Base-by-base conservation (phyloP, 1,140 invertebrate genomes). In the Aphelenchoides avenae region DNA sequence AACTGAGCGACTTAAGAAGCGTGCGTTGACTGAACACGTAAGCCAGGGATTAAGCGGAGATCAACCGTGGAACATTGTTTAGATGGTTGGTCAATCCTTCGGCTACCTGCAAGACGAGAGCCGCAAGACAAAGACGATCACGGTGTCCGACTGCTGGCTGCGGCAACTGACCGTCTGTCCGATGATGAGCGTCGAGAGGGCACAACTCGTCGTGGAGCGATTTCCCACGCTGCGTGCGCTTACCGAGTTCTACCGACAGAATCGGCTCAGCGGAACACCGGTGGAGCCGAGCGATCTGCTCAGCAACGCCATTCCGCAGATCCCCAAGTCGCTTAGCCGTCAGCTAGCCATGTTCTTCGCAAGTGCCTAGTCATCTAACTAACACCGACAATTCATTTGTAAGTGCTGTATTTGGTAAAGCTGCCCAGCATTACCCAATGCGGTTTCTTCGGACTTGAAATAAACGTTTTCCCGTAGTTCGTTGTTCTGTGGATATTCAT, bases 81-180 rank as follows among this genome's bases (percentile, higher is more conserved):
- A 70, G 70, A 50, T 70, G 40, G 33, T 29, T 20, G 67, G 67
- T 20, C 66, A 43, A 4, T 56, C 66, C 3, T 70, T 65, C 47
- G 57, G 41, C 26, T 36, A 27, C 6, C 39, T 74, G n/a, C 67
- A 70, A 52, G 52, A 67, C n/a, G 41, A 73, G 29, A 50, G 46
- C 27, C 47, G 39, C 26, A 64, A 64, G 26, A 57, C 62, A 3
- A 50, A 64, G 18, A 29, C 48, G n/a, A 34, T 61, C n/a, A 68
- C 59, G 3, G 52, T 65, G 5, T 37, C 47, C 13, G 65, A 68
- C 39, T 66, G 61, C 39, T 68, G 73, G 44, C 34, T 71, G 2
- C 51, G 66, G 29, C 67, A 70, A 59, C 33, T 70, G 18, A 70
- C 67, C 2, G 67, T 70, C 5, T 70, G 67, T 34, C 67, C 67